These are phyloP conservation scores for Hucho hucho DNA, from an alignment of 2,113 vertebrate genomes.

Conservation along the genomic window DNA sequence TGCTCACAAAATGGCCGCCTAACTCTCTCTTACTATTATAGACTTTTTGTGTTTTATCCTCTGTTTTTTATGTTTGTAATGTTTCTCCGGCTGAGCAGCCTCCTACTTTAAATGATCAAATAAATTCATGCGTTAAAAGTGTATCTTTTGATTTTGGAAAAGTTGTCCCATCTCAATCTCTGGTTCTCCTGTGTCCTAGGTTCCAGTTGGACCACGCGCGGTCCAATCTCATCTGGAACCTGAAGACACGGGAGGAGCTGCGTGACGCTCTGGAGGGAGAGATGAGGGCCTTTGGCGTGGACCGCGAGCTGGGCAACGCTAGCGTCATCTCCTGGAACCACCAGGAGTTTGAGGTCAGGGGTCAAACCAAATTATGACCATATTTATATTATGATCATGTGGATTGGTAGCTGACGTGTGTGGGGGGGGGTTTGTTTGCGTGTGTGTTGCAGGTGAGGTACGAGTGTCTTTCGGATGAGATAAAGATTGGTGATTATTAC, in stretches of 20 bases:
- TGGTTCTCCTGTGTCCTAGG: conserved; percentile 61
- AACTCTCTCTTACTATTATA: neutral
- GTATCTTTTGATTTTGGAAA: too few species aligned
- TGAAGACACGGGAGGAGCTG: conserved; percentile 95
- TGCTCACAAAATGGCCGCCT: neutral
- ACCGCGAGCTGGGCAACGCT: conserved; percentile 91
- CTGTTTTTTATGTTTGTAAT: neutral
- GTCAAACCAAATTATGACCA: neutral
- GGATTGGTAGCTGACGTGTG: neutral
- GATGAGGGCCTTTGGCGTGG: conserved; percentile 92
- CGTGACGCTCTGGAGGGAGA: conserved; percentile 93
- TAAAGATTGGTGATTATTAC: conserved; percentile 98
- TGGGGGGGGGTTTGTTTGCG: neutral
- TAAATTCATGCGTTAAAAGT: too few species aligned
- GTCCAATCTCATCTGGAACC: conserved; percentile 98
- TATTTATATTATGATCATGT: too few species aligned
- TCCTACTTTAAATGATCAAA: too few species aligned
- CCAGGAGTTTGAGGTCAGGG: conserved; percentile 94
- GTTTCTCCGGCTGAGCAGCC: too few species aligned
- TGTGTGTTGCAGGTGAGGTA: conserved; percentile 86
- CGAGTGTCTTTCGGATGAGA: conserved; percentile 97
- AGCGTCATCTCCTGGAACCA: conserved; percentile 98
- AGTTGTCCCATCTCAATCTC: too few species aligned
- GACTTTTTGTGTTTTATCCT: neutral
- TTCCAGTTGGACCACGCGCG: conserved; percentile 93